A percentile compares a stretch with the other conserved stretches of the same genome.
Conservation (phyloP, 2,797 vertebrate genomes). For the Balearica regulorum region DNA sequence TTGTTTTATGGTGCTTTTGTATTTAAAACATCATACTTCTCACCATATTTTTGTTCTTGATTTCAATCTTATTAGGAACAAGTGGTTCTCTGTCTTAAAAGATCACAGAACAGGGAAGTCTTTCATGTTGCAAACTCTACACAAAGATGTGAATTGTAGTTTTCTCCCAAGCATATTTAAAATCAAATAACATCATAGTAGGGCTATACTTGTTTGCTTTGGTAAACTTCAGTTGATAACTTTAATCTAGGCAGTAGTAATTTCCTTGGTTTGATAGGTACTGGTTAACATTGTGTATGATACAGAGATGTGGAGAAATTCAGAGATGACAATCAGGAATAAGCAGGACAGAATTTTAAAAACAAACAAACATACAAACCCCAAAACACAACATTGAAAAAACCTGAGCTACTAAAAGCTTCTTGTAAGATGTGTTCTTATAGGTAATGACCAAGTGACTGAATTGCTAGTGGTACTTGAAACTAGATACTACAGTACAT, state of each 20-base stretch:
- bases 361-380: neutral
- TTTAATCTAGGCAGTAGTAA: neutral
- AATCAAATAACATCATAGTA: neutral
- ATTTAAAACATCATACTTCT: neutral
- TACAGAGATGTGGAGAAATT: neutral
- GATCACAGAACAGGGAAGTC: neutral
- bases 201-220: neutral
- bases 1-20: neutral
- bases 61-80: neutral
- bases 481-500: neutral
- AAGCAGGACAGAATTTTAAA: neutral
- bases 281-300: neutral
- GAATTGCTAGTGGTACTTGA: neutral
- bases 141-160: neutral
- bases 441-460: neutral
- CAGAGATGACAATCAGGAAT: neutral
- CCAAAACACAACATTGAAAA: too few relatives aligned
- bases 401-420: neutral
- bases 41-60: neutral
- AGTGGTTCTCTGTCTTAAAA: neutral
- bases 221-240: neutral
- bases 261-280: neutral
- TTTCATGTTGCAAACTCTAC: neutral
- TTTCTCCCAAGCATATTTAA: neutral
- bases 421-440: neutral